A percentile compares a stretch with the other conserved stretches of the same genome.
Evolutionary conservation across 2,797 vertebrate species (phyloP).

Genomic region (Gephyroberyx darwinii): DNA sequence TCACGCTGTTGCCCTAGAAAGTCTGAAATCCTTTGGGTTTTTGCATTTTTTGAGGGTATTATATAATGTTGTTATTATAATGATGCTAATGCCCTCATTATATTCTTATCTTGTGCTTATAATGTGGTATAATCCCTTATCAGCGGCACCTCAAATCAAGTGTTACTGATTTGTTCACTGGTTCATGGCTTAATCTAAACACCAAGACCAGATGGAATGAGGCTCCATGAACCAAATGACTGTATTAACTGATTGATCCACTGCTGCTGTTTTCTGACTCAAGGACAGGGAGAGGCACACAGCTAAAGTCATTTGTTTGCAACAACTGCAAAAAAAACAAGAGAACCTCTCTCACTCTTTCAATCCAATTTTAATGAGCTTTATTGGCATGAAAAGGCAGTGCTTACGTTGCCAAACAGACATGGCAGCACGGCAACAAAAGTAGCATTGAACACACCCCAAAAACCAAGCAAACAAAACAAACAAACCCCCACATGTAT

Average conservation of each 20-base stretch:
- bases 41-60: slow-evolving; percentile 62
- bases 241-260: slow-evolving; percentile 57
- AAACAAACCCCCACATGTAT: too few relatives aligned
- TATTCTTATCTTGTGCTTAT: slow-evolving; percentile 63
- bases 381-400: too few relatives aligned
- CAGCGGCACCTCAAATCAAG: slow-evolving; percentile 56
- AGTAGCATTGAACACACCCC: too few relatives aligned
- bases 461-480: too few relatives aligned
- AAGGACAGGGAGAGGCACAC: slow-evolving; percentile 50
- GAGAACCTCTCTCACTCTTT: background rate
- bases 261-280: slow-evolving; percentile 3
- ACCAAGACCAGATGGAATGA: slow-evolving; percentile 48
- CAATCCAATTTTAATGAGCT: too few relatives aligned
- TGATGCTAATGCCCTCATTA: slow-evolving; percentile 72
- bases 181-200: slow-evolving; percentile 54
- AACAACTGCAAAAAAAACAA: slow-evolving; percentile 3
- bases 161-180: slow-evolving; percentile 71
- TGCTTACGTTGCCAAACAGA: too few relatives aligned
- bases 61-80: slow-evolving; percentile 62
- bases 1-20: slow-evolving; percentile 57
- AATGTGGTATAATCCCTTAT: slow-evolving; percentile 70
- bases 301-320: slow-evolving; percentile 6
- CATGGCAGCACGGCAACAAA: too few relatives aligned
- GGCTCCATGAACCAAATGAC: slow-evolving; percentile 40
- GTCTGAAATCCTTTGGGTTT: slow-evolving; percentile 58